These are phyloP conservation scores for Drosophila busckii DNA, from an alignment of 1,140 invertebrate genomes.

Conservation along the genomic window DNA sequence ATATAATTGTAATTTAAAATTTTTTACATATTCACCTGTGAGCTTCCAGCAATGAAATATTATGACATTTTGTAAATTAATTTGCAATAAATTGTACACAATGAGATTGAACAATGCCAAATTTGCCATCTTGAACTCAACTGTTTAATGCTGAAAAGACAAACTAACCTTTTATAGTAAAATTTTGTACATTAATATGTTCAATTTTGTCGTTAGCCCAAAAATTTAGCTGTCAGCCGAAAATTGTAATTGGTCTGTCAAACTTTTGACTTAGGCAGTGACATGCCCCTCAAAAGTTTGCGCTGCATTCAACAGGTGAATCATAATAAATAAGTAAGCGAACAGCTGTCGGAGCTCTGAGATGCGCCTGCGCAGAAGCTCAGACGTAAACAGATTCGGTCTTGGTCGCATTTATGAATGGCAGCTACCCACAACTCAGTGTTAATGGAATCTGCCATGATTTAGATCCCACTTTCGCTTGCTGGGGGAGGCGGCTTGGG, in stretches of 20 bases:
- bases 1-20: not conserved
- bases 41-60: conserved; percentile 63
- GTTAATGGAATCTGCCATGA: conserved; percentile 59
- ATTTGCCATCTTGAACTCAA: conserved; percentile 23
- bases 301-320: conserved; percentile 15
- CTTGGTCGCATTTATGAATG: conserved; percentile 63
- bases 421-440: conserved; percentile 4
- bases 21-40: conserved; percentile 17
- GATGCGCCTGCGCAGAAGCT: conserved; percentile 48
- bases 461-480: conserved; percentile 33
- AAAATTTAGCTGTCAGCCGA: conserved; percentile 42
- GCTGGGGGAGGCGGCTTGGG: conserved; percentile 17
- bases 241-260: conserved; percentile 29
- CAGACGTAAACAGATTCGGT: conserved; percentile 52
- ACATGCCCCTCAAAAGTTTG: conserved; percentile 21
- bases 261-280: not conserved
- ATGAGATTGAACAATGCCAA: conserved; percentile 46
- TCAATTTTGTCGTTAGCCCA: conserved; percentile 26
- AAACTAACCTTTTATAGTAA: not conserved
- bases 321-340: conserved; percentile 17
- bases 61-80: conserved; percentile 37
- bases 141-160: conserved; percentile 41
- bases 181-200: conserved; percentile 24
- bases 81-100: conserved; percentile 55
- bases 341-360: not conserved